These are phyloP conservation scores for Tetanocera ferruginea DNA, from an alignment of 2,888 invertebrate species.

Conservation along the genomic window DNA sequence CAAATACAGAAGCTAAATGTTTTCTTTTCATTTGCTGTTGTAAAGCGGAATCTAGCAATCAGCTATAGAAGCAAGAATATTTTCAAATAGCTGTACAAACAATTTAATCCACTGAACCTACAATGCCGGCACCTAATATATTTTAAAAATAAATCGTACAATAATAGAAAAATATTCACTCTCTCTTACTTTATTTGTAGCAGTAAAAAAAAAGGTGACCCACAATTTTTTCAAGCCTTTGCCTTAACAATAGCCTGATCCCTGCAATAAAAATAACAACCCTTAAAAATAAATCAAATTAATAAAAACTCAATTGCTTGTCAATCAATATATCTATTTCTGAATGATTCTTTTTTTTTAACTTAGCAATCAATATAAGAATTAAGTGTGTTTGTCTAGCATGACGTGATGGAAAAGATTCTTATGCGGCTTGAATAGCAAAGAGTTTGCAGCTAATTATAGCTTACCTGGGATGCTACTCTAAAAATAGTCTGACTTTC, in stretches of 20 bases:
- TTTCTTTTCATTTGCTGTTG: not conserved
- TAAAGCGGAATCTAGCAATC: not conserved
- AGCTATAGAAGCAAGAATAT: not conserved
- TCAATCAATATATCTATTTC: slow-evolving; percentile 20
- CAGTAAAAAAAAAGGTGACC: not conserved
- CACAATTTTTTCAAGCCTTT: not conserved
- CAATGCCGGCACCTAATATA: not conserved
- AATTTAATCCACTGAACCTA: not conserved
- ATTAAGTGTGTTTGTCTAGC: not conserved
- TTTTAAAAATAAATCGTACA: not conserved
- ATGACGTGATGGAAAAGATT: not conserved
- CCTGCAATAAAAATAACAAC: not conserved
- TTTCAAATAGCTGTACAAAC: not conserved
- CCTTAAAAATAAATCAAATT: slow-evolving; percentile 29
- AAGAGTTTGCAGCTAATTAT: not conserved
- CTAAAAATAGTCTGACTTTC: not conserved
- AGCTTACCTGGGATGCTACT: not conserved
- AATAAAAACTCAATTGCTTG: slow-evolving; percentile 20
- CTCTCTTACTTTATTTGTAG: not conserved
- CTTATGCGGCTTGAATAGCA: not conserved
- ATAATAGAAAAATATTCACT: not conserved
- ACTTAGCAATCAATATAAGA: not conserved
- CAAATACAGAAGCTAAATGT: slow-evolving; percentile 1
- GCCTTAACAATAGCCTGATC: not conserved
- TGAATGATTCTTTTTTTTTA: slow-evolving; percentile 19